Base-by-base conservation (phyloP, 2,113 vertebrate genomes). In the Saimiri boliviensis region DNA sequence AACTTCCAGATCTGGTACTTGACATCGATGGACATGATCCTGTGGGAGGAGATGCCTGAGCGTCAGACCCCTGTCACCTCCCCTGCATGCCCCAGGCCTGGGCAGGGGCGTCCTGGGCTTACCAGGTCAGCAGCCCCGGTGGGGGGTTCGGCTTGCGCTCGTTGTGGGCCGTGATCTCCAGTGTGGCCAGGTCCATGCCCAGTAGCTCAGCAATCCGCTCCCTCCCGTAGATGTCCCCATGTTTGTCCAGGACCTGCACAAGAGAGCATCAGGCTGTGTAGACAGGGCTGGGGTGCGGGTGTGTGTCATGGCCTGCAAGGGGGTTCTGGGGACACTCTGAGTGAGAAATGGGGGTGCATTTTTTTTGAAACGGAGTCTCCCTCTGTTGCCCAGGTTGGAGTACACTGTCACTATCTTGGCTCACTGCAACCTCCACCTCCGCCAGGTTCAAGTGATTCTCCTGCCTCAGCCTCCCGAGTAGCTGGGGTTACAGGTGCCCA, bases 1-100 rank as follows among this genome's bases (percentile, higher is more conserved):
- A 99, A 99, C 98, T 99, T 99, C 99, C 99, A 99, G 97, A 99
- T 99, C 98, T 99, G 99, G 98, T 99, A 99, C 97, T 99, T 99
- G 98, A 99, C 97, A 63, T 99, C 99, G 5, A 99, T 99, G 81
- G 99, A 99, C 21, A 99, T 99, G 66, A 99, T 93, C 99, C 99
- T 99, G 73, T n/a, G 92, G 17, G 45, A 5, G 52, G 68, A 47
- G 84, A 81, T 23, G 58, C 21, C 30, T 0, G 32, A 47, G 25
- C 4, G 27, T 49, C 76, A 66, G 54, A 6, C 63, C 60, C 42
- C 1, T 8, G n/a, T 83, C 52, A 1, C 23, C 13, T 20, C 25
- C 42, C 77, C 19, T 2, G 6, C 19, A 19, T 1, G 5, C 2
- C 63, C 56, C 23, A 7, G 92, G 35, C 68, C 92, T 5, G 25